Evolutionary conservation across 2,888 invertebrate species (phyloP).

Genomic region (Scrobipalpa costella): DNA sequence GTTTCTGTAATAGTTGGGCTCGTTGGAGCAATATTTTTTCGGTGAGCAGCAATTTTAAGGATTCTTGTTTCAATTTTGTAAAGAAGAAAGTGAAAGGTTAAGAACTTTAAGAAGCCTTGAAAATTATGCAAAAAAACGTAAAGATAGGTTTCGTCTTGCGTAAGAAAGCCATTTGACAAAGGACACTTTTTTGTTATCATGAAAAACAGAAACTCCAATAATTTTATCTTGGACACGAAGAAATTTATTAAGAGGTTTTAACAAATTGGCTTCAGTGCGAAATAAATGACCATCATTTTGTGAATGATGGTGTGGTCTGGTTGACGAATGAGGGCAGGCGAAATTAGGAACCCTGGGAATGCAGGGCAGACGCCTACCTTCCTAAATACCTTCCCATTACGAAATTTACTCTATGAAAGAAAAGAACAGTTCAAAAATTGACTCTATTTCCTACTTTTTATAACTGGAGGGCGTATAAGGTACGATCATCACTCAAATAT

Average conservation of each 20-base stretch:
- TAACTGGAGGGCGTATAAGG: too few species aligned
- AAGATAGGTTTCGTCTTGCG: too few species aligned
- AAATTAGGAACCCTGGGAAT: not conserved
- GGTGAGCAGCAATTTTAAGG: not conserved
- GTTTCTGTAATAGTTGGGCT: slow-evolving; percentile 21
- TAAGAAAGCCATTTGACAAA: too few species aligned
- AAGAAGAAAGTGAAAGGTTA: not conserved
- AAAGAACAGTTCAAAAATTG: not conserved
- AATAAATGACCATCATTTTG: not conserved
- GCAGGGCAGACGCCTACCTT: not conserved
- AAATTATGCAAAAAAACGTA: too few species aligned
- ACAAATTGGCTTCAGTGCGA: not conserved
- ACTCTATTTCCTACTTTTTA: too few species aligned
- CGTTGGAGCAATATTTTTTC: not conserved
- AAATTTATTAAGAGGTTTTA: not conserved
- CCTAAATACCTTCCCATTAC: not conserved
- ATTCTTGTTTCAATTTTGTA: not conserved
- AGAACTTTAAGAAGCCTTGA: not conserved
- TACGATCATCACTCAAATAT: too few species aligned
- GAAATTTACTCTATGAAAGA: not conserved
- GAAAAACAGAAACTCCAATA: too few species aligned
- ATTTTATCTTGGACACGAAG: not conserved
- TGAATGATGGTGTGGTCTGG: not conserved
- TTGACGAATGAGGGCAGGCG: not conserved
- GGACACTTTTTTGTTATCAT: too few species aligned